Evolutionary conservation across 2,797 vertebrate genomes (phyloP).

Genomic region (Todus mexicanus): DNA sequence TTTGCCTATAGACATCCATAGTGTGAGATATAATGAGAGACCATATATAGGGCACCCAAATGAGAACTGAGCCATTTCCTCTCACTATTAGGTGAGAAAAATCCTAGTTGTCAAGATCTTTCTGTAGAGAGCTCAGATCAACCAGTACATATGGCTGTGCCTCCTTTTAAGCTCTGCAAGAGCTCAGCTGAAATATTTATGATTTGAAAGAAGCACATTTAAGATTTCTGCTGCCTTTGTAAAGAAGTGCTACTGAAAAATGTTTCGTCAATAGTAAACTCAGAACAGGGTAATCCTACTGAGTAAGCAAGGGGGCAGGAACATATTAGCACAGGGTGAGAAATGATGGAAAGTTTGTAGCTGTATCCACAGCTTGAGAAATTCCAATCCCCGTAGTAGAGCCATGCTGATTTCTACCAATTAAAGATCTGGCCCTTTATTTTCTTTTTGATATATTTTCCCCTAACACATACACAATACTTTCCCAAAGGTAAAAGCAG

Average conservation of each 20-base stretch:
- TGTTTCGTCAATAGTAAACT: not conserved
- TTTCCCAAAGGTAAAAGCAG: constrained; percentile 53
- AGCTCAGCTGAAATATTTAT: not conserved
- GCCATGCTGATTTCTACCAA: constrained; percentile 28
- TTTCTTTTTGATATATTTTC: constrained; percentile 50
- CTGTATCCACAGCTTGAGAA: not conserved
- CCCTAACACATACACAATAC: constrained; percentile 41
- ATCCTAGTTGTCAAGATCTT: not conserved
- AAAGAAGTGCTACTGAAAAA: not conserved
- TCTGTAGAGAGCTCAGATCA: not conserved
- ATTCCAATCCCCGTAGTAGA: not conserved
- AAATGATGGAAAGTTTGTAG: not conserved
- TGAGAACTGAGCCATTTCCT: not conserved
- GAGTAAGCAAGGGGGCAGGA: not conserved
- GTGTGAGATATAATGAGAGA: not conserved
- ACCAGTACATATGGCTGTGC: too few relatives aligned
- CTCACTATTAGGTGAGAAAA: not conserved
- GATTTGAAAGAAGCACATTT: not conserved
- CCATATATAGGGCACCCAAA: not conserved
- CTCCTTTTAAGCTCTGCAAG: not conserved
- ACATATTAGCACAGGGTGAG: not conserved
- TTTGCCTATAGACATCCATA: not conserved
- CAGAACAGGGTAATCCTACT: not conserved
- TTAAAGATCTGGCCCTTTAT: constrained; percentile 25
- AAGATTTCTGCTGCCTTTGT: not conserved